Conservation (phyloP, 2,888 invertebrate species). For the Nomada ferruginata region DNA sequence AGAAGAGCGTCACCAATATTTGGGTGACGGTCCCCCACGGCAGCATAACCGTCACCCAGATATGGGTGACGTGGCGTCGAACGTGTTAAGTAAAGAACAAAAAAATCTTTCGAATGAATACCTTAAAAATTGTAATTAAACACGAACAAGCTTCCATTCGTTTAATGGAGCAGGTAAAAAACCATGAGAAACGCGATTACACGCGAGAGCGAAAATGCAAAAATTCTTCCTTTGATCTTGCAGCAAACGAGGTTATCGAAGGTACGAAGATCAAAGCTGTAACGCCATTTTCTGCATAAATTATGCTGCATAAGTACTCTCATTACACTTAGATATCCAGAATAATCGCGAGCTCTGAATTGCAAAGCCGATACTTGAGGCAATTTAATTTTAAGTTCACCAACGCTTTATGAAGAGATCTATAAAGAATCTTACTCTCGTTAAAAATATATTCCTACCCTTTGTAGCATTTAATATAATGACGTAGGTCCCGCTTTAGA, state of each 20-base stretch:
- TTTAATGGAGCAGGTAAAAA: neutral
- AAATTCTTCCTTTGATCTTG: slow-evolving; percentile 43
- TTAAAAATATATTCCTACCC: neutral
- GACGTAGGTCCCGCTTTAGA: neutral
- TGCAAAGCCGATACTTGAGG: slow-evolving; percentile 27
- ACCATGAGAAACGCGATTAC: slow-evolving; percentile 25
- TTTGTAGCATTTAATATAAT: slow-evolving; percentile 5
- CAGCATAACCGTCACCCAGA: no score
- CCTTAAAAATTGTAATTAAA: neutral
- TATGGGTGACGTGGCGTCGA: no score
- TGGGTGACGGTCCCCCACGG: no score
- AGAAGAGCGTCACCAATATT: no score
- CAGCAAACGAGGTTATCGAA: slow-evolving; percentile 33
- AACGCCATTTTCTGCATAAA: slow-evolving; percentile 45
- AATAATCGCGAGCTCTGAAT: slow-evolving; percentile 47
- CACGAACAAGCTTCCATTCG: neutral
- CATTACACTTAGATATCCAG: slow-evolving; percentile 27
- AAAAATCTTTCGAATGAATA: neutral
- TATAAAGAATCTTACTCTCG: neutral
- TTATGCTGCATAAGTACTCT: slow-evolving; percentile 28
- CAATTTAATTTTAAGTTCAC: slow-evolving; percentile 49
- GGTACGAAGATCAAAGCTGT: slow-evolving; percentile 38
- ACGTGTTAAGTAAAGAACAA: no score
- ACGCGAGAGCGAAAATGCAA: slow-evolving; percentile 21
- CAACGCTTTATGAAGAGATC: neutral